Conservation (phyloP, 2,888 invertebrate genomes). For the Scaptomyza tumidula region DNA sequence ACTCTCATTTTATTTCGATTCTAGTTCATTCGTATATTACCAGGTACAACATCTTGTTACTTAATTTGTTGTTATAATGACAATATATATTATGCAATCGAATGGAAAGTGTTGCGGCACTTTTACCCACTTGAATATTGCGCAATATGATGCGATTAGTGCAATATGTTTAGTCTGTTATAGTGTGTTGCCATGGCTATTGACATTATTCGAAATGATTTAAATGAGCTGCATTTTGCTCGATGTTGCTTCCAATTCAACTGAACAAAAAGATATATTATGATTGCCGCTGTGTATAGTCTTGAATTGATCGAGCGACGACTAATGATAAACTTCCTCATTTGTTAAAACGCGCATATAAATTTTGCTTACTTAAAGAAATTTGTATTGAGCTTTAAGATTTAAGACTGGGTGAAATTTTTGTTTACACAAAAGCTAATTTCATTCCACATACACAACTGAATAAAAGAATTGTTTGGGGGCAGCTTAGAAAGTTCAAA, state of each 20-base stretch:
- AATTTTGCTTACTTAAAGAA: constrained; percentile 41
- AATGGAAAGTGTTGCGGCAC: constrained; percentile 70
- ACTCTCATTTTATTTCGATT: background rate
- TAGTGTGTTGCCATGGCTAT: constrained; percentile 30
- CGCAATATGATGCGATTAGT: constrained; percentile 64
- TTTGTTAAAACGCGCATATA: constrained; percentile 53
- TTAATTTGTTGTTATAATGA: constrained; percentile 9
- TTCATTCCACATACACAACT: constrained; percentile 22
- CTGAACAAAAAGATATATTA: constrained; percentile 55
- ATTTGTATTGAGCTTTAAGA: constrained; percentile 45
- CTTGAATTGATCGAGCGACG: constrained; percentile 48
- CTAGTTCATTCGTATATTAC: constrained; percentile 7
- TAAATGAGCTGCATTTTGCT: constrained; percentile 50
- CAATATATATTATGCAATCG: constrained; percentile 45
- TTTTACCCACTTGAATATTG: constrained; percentile 59
- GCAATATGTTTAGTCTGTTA: constrained; percentile 38
- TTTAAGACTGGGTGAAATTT: constrained; percentile 62
- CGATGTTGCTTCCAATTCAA: constrained; percentile 14
- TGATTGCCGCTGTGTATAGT: constrained; percentile 46
- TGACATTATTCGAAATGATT: constrained; percentile 64
- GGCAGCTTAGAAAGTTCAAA: constrained; percentile 65
- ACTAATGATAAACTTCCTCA: constrained; percentile 73
- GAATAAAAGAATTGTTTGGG: constrained; percentile 53
- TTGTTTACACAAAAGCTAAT: constrained; percentile 17
- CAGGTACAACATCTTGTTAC: constrained; percentile 3